These are phyloP conservation scores for Phoxinus dragarum DNA, from an alignment of 2,797 vertebrate species.

Conservation along the genomic window DNA sequence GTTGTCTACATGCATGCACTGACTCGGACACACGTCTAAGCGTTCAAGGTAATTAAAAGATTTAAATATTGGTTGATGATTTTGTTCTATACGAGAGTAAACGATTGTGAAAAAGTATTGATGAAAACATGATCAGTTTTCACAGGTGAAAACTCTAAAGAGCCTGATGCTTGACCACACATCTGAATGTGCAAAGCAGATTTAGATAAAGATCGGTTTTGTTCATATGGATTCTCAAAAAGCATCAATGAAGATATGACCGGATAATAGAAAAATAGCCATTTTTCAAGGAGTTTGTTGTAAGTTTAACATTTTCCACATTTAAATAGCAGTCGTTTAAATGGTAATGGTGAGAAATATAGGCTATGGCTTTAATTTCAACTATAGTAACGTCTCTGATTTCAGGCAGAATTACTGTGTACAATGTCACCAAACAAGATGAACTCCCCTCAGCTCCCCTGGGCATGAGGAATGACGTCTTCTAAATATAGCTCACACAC, in stretches of 20 bases:
- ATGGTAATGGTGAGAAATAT: neutral
- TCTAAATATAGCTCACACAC: slow-evolving; percentile 11
- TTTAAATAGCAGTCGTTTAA: neutral
- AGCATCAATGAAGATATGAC: neutral
- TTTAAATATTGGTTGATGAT: neutral
- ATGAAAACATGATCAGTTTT: neutral
- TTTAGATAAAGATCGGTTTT: neutral
- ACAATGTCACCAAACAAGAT: neutral
- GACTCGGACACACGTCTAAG: neutral
- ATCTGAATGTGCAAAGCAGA: neutral
- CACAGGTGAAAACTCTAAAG: neutral
- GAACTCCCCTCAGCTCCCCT: neutral
- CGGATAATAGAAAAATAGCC: too few relatives aligned
- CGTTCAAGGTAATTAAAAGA: neutral
- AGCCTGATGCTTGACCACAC: neutral
- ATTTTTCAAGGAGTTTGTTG: neutral
- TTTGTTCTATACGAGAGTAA: neutral
- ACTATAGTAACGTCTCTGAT: neutral
- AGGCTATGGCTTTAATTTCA: neutral
- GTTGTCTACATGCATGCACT: neutral
- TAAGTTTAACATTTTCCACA: neutral
- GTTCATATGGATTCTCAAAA: neutral
- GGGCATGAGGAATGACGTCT: neutral
- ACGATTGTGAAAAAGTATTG: too few relatives aligned
- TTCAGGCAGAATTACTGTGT: neutral